These are phyloP conservation scores for Muraenolepis orangiensis DNA, from an alignment of 2,797 vertebrate species.

Conservation along the genomic window DNA sequence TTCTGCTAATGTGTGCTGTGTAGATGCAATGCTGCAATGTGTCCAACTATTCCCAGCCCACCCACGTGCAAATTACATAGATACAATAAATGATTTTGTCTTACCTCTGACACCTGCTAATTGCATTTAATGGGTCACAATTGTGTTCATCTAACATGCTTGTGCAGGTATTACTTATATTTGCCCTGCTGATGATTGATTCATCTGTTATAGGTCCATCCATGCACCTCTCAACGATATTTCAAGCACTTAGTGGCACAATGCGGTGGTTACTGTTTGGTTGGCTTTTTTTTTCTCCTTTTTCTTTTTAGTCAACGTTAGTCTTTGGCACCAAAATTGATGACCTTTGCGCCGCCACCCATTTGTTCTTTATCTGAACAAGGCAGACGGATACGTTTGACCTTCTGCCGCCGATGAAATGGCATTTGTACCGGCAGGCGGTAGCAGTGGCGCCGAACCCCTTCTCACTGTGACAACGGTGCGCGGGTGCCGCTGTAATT, in stretches of 20 bases:
- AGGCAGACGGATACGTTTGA: constrained; percentile 70
- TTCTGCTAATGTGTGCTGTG: constrained; percentile 13
- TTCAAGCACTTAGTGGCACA: constrained; percentile 30
- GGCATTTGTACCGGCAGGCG: constrained; percentile 52
- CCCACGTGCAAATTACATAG: constrained; percentile 60
- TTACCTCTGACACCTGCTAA: constrained; percentile 61
- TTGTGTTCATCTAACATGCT: constrained; percentile 51
- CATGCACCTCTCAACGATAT: constrained; percentile 21
- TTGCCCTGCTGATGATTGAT: constrained; percentile 27
- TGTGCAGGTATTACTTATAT: constrained; percentile 52
- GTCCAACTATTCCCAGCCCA: constrained; percentile 43
- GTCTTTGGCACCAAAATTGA: constrained; percentile 52
- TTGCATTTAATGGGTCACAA: constrained; percentile 55
- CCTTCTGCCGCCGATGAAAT: constrained; percentile 72
- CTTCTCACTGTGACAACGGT: constrained; percentile 31
- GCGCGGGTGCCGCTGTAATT: constrained; percentile 42
- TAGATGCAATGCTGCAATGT: constrained; percentile 25
- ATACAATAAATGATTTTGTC: constrained; percentile 57
- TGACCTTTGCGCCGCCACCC: constrained; percentile 62
- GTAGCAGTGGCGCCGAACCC: constrained; percentile 29
- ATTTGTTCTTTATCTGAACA: constrained; percentile 68
- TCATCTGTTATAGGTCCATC: constrained; percentile 27
- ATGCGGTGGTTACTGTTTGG: not conserved
- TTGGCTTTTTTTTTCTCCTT: not conserved
- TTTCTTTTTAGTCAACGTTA: constrained; percentile 47